Conservation (phyloP, 2,888 invertebrate species). For the Nomada fabriciana region DNA sequence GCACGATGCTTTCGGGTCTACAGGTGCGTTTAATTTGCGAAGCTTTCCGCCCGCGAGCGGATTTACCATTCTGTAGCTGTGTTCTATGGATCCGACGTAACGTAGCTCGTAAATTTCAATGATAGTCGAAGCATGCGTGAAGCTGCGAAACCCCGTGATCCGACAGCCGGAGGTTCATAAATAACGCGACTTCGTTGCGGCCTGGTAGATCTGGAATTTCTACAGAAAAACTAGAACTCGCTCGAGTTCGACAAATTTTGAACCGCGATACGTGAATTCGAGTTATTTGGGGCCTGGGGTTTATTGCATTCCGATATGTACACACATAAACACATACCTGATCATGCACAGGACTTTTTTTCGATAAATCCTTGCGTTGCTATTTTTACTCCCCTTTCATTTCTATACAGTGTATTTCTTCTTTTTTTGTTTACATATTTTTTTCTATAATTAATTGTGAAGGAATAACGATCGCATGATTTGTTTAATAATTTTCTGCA, state of each 20-base stretch:
- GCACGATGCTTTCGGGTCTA: slow-evolving; percentile 12
- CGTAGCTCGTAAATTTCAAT: slow-evolving; percentile 54
- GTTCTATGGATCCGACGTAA: slow-evolving; percentile 33
- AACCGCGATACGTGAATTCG: neutral
- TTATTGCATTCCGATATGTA: neutral
- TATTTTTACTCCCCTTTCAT: no score
- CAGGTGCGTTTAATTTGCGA: slow-evolving; percentile 63
- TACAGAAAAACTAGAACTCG: neutral
- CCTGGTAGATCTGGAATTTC: neutral
- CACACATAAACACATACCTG: no score
- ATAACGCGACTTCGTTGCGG: neutral
- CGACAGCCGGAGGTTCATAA: slow-evolving; percentile 1
- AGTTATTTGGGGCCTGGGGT: neutral
- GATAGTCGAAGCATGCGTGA: slow-evolving; percentile 50
- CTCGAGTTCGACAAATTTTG: neutral
- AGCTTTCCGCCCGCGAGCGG: slow-evolving; percentile 18
- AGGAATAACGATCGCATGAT: no score
- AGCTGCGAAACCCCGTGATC: slow-evolving; percentile 27
- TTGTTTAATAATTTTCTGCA: no score
- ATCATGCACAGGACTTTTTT: no score
- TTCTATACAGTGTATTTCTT: no score
- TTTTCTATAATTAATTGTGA: no score
- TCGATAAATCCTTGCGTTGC: no score
- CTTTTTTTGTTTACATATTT: no score
- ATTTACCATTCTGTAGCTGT: slow-evolving; percentile 36